Evolutionary conservation across 2,113 vertebrate genomes (phyloP).

Genomic region (Pterocles gutturalis): DNA sequence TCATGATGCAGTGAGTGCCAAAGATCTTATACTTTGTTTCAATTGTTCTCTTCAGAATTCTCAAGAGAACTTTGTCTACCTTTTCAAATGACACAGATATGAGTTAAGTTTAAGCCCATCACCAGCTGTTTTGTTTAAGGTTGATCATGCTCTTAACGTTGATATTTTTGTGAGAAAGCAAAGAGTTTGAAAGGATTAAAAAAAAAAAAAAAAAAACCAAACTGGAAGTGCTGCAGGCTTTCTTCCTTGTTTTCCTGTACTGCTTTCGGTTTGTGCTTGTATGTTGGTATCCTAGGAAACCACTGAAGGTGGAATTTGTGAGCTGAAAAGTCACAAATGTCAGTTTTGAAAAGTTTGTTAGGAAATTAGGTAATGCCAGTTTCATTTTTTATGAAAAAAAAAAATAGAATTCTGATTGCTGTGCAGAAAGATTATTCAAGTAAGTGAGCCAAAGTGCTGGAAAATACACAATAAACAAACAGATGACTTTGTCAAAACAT

Average conservation of each 20-base stretch:
- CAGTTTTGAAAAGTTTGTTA: not conserved
- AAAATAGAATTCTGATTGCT: not conserved
- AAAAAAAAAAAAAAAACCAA: too few relatives aligned
- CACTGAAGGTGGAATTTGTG: not conserved
- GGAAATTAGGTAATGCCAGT: not conserved
- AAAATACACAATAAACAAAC: not conserved
- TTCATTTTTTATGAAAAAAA: not conserved
- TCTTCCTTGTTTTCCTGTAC: not conserved
- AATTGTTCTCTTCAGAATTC: not conserved
- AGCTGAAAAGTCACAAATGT: not conserved
- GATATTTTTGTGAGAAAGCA: not conserved
- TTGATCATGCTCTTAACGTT: not conserved
- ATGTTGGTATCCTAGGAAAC: slow-evolving; percentile 56
- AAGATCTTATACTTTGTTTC: not conserved
- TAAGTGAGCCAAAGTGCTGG: not conserved
- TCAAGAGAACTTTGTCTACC: not conserved
- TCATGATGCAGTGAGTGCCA: not conserved
- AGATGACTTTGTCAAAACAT: not conserved
- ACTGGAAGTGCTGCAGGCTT: not conserved
- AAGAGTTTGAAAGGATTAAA: not conserved
- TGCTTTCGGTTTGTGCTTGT: slow-evolving; percentile 2
- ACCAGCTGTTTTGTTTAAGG: not conserved
- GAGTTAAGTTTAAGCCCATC: not conserved
- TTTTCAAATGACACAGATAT: not conserved
- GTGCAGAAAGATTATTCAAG: not conserved